These are phyloP conservation scores for Palaemon carinicauda DNA, from an alignment of 1,140 invertebrate genomes.

Conservation along the genomic window DNA sequence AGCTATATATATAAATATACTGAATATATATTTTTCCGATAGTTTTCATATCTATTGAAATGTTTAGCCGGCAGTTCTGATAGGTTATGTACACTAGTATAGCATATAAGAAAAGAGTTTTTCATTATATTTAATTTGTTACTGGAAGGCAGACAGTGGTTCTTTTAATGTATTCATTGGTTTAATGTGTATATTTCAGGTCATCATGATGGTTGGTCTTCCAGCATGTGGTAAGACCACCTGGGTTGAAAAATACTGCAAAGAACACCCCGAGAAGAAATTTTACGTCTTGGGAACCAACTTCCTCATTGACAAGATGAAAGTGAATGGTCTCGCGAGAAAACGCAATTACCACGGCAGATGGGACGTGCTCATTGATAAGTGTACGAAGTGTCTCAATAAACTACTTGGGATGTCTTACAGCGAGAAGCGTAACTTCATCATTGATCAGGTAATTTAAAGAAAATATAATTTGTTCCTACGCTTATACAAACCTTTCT, in stretches of 20 bases:
- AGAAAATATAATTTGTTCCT: no score
- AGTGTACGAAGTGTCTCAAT: constrained; percentile 83
- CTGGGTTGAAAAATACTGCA: constrained; percentile 80
- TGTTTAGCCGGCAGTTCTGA: no score
- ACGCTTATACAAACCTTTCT: no score
- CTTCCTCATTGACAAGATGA: constrained; percentile 88
- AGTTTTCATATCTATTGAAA: no score
- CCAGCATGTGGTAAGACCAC: constrained; percentile 88
- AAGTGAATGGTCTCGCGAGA: constrained; percentile 79
- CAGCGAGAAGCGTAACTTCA: constrained; percentile 85
- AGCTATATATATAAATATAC: no score
- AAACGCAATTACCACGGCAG: constrained; percentile 76
- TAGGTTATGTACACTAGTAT: no score
- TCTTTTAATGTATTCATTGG: no score
- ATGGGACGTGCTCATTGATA: constrained; percentile 86
- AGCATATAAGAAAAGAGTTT: no score
- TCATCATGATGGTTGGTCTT: constrained; percentile 90
- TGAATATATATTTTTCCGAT: no score
- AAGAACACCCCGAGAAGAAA: constrained; percentile 77
- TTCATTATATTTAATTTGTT: no score
- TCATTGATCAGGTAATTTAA: constrained; percentile 87
- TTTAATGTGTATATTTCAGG: constrained; percentile 65
- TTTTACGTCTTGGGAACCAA: constrained; percentile 88
- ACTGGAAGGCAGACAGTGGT: no score
- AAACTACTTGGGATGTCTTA: constrained; percentile 84